Percentiles rank a stretch among this genome's conserved stretches.
These are phyloP conservation scores for Diuraphis noxia DNA, from an alignment of 1,140 invertebrate genomes.

Conservation along the genomic window DNA sequence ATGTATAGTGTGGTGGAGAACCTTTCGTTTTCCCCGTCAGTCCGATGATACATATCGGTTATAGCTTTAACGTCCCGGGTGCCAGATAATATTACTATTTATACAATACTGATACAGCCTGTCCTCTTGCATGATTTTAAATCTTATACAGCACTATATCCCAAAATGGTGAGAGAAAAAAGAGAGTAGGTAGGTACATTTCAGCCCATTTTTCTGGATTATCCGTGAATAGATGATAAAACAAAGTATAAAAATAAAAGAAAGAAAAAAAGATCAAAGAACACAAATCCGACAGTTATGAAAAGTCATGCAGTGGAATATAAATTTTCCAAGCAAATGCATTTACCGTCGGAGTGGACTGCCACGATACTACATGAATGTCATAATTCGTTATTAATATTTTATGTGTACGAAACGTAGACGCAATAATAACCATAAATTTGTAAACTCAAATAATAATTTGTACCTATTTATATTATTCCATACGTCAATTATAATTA, in stretches of 20 bases:
- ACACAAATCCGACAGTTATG: constrained; percentile 4
- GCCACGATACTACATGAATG: neutral
- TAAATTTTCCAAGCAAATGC: constrained; percentile 17
- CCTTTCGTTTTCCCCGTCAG: neutral
- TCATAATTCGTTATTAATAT: neutral
- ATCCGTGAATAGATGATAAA: neutral
- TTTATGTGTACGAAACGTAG: neutral
- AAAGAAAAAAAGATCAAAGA: neutral
- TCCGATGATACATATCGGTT: neutral
- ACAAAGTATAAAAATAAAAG: neutral
- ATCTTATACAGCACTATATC: neutral
- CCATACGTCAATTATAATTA: neutral
- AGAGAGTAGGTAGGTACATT: neutral
- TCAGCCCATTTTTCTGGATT: neutral
- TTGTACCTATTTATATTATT: neutral
- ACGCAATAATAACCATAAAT: neutral
- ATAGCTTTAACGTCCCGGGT: neutral
- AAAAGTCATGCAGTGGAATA: neutral
- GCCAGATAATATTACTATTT: neutral
- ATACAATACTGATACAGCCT: too few relatives aligned
- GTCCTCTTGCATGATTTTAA: neutral
- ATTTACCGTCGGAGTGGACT: neutral
- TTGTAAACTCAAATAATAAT: neutral
- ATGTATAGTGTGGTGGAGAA: neutral
- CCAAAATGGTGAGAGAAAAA: neutral